These are phyloP conservation scores for Megalops cyprinoides DNA, from an alignment of 2,797 vertebrate genomes.

Conservation along the genomic window DNA sequence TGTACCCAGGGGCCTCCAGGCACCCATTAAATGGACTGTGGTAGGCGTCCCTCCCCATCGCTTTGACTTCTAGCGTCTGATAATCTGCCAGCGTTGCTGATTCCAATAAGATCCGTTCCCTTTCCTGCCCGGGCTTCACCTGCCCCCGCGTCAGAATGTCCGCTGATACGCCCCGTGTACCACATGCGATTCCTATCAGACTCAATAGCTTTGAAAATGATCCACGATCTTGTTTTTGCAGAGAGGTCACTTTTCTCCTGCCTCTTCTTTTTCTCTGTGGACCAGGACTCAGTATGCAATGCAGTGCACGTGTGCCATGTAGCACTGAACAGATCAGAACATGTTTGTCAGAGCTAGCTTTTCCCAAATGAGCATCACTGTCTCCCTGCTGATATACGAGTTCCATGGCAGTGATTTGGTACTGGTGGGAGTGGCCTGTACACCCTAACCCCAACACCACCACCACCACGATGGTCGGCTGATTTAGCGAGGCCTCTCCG, in stretches of 20 bases:
- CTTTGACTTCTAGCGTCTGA: neutral
- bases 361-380: too few species aligned
- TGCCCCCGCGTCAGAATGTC: neutral
- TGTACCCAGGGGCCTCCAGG: neutral
- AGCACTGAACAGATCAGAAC: too few species aligned
- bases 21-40: constrained; percentile 2
- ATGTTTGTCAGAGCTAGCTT: too few species aligned
- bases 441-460: too few species aligned
- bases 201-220: neutral
- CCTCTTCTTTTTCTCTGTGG: neutral
- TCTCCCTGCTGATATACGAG: too few species aligned
- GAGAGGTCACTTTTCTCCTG: too few species aligned
- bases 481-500: neutral
- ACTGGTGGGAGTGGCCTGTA: too few species aligned
- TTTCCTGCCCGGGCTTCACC: neutral
- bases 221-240: neutral
- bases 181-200: neutral
- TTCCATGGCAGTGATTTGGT: too few species aligned
- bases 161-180: neutral
- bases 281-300: too few species aligned
- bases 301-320: too few species aligned
- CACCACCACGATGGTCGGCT: too few species aligned
- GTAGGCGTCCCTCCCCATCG: neutral
- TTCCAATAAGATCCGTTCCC: neutral
- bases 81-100: neutral